Evolutionary conservation across 2,113 vertebrate genomes (phyloP).

Genomic region (Bungarus multicinctus): DNA sequence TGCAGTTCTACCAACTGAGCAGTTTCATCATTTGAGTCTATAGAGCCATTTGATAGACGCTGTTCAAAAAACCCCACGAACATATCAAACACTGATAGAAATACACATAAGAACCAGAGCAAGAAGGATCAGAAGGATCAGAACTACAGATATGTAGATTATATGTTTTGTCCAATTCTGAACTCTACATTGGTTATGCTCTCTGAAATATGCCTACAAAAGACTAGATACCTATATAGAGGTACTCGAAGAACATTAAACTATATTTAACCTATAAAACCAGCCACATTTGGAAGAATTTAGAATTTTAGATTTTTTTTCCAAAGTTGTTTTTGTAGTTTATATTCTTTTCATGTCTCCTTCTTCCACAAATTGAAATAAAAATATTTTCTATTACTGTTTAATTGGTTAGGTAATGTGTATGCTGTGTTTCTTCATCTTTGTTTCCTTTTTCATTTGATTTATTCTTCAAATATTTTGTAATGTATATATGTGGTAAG

Average conservation of each 20-base stretch:
- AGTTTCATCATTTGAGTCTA: conserved; percentile 90
- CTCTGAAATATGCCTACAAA: not conserved
- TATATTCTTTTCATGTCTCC: not conserved
- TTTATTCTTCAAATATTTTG: not conserved
- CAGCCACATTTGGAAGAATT: not conserved
- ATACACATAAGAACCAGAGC: not conserved
- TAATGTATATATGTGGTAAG: not conserved
- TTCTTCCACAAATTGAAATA: not conserved
- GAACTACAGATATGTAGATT: not conserved
- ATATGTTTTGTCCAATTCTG: not conserved
- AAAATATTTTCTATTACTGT: not conserved
- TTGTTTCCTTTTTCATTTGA: not conserved
- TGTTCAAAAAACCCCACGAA: conserved; percentile 56
- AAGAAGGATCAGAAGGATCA: not conserved
- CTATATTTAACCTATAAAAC: not conserved
- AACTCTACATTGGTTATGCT: not conserved
- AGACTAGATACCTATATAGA: not conserved
- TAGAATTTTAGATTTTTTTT: not conserved
- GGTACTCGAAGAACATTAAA: not conserved
- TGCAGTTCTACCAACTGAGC: conserved; percentile 96
- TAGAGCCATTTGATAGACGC: conserved; percentile 93
- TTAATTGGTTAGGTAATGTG: not conserved
- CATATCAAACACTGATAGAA: not conserved
- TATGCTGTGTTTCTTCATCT: not conserved
- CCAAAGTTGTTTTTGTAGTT: not conserved